Evolutionary conservation across 1,140 invertebrate genomes (phyloP), one percentile per base, ranked within the genome.

Genomic region (Lepidurus apus): DNA sequence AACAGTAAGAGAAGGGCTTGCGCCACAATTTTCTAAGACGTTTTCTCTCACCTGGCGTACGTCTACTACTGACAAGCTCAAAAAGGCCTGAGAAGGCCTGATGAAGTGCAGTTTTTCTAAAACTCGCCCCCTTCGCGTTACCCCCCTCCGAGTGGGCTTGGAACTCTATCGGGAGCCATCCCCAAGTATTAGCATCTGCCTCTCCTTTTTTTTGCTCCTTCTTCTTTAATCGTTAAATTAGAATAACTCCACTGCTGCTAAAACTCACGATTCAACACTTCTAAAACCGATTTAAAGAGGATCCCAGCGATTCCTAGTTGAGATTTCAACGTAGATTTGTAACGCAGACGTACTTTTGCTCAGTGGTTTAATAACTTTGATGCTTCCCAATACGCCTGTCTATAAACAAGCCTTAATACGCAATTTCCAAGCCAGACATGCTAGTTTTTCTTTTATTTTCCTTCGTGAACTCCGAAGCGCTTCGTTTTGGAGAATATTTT

Each of bases 181-280:
- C 53, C 53, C 53, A 65, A 65, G 53, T 65, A 65, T 65, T 65
- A 65, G 53, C 53, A 65, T 65, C 53, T 65, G 53, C 53, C 53
- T 65, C 53, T 7, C 53, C 7, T 13, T 21, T 65, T 65, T 34
- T 65, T 21, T 65, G 53, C 53, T 21, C 21, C 53, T 7, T 21
- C 7, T 13, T 21, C 21, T 65, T n/a, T 13, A 65, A 65, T 17
- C 53, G 2, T 65, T n/a, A 65, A 65, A 65, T n/a, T 65, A 65
- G 6, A 65, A 65, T 17, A 65, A 65, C 21, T 65, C 53, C 17
- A 65, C 4, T 13, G 21, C 53, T 17, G 6, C 13, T 65, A 65
- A 65, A 0, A 13, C 21, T 65, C 8, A 65, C 45, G 13, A 65
- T 21, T 7, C 53, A 65, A 65, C 21, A 34, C 34, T 34, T 34